Percentiles rank a stretch among this genome's conserved stretches.
phyloP scores from a whole-genome alignment of 2,113 vertebrate species.

The Accipiter virgatus region DNA sequence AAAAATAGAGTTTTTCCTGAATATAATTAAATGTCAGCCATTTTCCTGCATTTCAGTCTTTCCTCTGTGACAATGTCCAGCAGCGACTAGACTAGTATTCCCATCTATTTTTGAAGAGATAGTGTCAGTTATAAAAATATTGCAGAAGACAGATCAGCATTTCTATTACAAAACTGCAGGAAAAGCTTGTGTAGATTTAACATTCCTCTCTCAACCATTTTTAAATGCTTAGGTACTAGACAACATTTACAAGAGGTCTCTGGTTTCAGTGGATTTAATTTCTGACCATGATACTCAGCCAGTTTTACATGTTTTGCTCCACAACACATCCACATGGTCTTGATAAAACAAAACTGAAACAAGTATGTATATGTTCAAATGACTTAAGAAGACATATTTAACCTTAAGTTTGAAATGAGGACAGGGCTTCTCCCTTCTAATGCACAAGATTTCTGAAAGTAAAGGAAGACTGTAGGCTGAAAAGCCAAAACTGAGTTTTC shows the following conservation, averaged over 20 bases:
- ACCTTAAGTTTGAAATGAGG: background rate
- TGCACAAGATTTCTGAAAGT: background rate
- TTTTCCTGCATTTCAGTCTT: background rate
- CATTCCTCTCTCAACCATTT: background rate
- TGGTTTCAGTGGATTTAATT: background rate
- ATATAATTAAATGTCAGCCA: background rate
- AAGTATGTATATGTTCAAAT: background rate
- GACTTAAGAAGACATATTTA: background rate
- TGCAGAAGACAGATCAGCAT: background rate
- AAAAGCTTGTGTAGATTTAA: background rate
- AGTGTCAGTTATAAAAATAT: background rate
- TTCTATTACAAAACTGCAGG: background rate
- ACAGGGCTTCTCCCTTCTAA: background rate
- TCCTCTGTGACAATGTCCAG: background rate
- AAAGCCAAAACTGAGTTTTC: background rate
- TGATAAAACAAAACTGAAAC: background rate
- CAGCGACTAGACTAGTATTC: background rate
- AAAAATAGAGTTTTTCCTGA: slow-evolving; percentile 56
- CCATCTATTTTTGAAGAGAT: background rate
- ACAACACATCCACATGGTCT: background rate
- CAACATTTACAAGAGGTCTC: background rate
- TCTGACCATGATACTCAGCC: background rate
- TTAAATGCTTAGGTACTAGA: background rate
- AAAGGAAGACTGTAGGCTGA: background rate
- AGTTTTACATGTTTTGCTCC: background rate